Base-by-base conservation (phyloP, 2,888 invertebrate genomes). In the Ischnus inquisitorius region DNA sequence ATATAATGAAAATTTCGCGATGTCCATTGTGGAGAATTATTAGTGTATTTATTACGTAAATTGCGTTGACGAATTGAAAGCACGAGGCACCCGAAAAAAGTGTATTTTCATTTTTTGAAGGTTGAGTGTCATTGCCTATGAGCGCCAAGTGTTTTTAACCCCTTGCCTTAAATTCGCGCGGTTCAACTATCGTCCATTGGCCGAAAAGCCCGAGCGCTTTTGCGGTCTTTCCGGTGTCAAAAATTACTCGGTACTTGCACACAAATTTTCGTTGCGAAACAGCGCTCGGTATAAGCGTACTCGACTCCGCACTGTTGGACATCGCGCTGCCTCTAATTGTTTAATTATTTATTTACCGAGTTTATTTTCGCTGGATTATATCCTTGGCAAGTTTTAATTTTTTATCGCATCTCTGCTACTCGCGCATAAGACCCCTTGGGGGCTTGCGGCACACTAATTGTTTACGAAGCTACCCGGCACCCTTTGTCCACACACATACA, bases 261-360 rank as follows among this genome's bases (percentile, higher is more conserved):
- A 5, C 10, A 46, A 77, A 74, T 74, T 80, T 57, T 72, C 22
- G 43, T 41, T 12, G 75, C 16, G 46, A 41, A 81, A 43, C 68
- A 22, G 69, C 25, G 28, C 62, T 51, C 68, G n/a, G 41, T 28
- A 12, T 54, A 16, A 19, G 19, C 41, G 81, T 25, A 68, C 68
- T 54, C 25, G 39, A 34, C 46, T 64, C 64, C 64, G 64, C 46
- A 64, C 39, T 57, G 28, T 77, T 68, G 28, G 57, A 43, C 74
- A 39, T 54, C 68, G 41, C 48, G 16, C 22, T 75, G 79, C 65
- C 86, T 87, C 87, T 91, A 89, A 92, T 91, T 92, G 89, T 92
- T 91, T 89, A 89, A 92, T 92, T 90, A 92, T 91, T 91, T 90
- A 91, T 91, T 90, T 88, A 89, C 85, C 87, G 87, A 87, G 89